Evolutionary conservation across 2,113 vertebrate species (phyloP), one percentile per base, ranked within the genome.

Genomic region (Nansenia antarctica): DNA sequence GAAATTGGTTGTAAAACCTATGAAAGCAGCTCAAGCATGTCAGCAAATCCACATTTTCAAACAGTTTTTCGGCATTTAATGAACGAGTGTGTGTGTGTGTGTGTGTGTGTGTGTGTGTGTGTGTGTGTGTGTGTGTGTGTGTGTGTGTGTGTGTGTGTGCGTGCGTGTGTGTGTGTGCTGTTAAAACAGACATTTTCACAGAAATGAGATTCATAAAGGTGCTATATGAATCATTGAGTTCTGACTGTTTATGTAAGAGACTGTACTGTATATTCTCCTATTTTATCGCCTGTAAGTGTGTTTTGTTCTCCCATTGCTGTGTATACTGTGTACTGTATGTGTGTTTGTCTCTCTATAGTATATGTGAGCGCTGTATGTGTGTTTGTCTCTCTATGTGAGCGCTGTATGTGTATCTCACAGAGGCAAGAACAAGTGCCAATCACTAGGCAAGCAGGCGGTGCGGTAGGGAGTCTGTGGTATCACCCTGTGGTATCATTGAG

Each of bases 401-500:
- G 54, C 61, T 63, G 7, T n/a, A 49, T 9, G 45, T 49, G n/a
- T 49, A 60, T 57, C 35, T 63, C 15, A 29, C 8, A 58, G 15
- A 58, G 55, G 24, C 4, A 71, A 59, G 34, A 18, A 22, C 11
- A 2, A 29, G 20, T 18, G 27, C 3, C 27, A 22, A 49, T 34
- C 37, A 65, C 58, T 9, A 42, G 52, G 59, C 71, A 76, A 57
- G 67, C 57, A 60, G 62, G 60, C 30, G 70, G 60, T 67, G 70
- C 18, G 65, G 34, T 34, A 34, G 29, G 32, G 74, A 71, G 69
- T 55, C 42, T 61, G 47, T 67, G 69, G 67, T 79, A 57, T 86
- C 73, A 72, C 54, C 73, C 70, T 73, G 76, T 73, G 76, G 61
- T 35, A 76, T 79, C 83, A 47, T 74, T 71, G 74, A 74, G 81